Conservation (phyloP, 2,888 invertebrate species). For the Flexamia atlantica region DNA sequence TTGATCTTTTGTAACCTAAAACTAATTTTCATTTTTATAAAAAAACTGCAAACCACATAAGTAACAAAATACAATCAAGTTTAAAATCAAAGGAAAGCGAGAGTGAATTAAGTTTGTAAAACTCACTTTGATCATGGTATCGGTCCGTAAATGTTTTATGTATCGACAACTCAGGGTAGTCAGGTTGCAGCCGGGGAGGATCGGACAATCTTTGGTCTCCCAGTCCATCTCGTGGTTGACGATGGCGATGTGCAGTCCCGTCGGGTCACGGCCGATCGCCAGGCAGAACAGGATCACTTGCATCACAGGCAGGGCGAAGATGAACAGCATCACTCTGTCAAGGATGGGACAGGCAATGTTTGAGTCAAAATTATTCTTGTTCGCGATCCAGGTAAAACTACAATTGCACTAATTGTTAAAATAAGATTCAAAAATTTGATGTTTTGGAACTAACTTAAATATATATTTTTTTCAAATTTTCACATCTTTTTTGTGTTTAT, state of each 20-base stretch:
- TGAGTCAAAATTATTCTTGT: too few relatives aligned
- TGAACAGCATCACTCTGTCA: constrained; percentile 89
- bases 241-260: constrained; percentile 88
- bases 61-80: too few relatives aligned
- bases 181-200: constrained; percentile 81
- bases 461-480: too few relatives aligned
- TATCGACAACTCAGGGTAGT: constrained; percentile 89
- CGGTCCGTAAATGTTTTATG: constrained; percentile 84
- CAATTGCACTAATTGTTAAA: too few relatives aligned
- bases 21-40: too few relatives aligned
- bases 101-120: not conserved
- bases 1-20: too few relatives aligned
- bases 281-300: constrained; percentile 96
- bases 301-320: constrained; percentile 95
- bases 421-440: too few relatives aligned
- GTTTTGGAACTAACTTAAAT: too few relatives aligned
- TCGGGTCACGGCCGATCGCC: constrained; percentile 93
- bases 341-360: not conserved
- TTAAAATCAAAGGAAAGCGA: constrained; percentile 36
- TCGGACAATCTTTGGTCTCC: constrained; percentile 76
- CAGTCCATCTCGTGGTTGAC: constrained; percentile 83
- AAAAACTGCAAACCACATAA: too few relatives aligned
- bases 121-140: constrained; percentile 82
- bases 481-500: too few relatives aligned
- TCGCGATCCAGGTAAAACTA: too few relatives aligned